phyloP scores from a whole-genome alignment of 92 coral and sea anemone genomes.

The Paragorgia papillata region DNA sequence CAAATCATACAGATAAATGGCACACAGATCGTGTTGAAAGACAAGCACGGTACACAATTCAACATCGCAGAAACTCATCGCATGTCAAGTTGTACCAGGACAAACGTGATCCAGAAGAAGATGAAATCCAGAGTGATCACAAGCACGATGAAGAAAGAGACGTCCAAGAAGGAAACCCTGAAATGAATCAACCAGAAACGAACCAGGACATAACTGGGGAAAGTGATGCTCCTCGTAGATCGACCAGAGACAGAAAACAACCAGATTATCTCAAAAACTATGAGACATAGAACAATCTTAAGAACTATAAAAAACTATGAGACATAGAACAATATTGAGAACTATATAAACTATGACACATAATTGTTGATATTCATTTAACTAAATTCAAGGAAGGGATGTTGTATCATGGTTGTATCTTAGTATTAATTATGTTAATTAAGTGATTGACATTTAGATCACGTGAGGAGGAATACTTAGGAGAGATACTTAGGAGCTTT shows the following conservation, averaged over 20 bases:
- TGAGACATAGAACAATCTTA: no score
- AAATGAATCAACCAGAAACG: background rate
- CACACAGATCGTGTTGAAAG: conserved; percentile 22
- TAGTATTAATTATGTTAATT: background rate
- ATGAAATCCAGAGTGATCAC: background rate
- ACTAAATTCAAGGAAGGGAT: background rate
- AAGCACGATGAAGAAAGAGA: background rate
- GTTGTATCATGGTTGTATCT: no score
- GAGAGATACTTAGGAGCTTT: no score
- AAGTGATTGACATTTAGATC: background rate
- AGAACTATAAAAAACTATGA: no score
- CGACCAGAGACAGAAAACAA: background rate
- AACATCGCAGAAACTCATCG: conserved; percentile 33
- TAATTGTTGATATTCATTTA: no score
- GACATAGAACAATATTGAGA: no score
- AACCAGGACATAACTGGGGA: background rate
- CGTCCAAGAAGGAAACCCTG: conserved; percentile 7
- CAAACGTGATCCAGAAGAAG: background rate
- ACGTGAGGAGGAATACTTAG: background rate
- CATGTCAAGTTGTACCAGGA: conserved; percentile 24
- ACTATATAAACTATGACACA: no score
- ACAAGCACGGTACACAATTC: conserved; percentile 12
- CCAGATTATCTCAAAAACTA: no score
- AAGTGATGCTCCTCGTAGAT: background rate
- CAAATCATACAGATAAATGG: conserved; percentile 10